A percentile compares a stretch with the other conserved stretches of the same genome.
Conservation (phyloP, 2,113 vertebrate species). For the Zosterops japonicus region DNA sequence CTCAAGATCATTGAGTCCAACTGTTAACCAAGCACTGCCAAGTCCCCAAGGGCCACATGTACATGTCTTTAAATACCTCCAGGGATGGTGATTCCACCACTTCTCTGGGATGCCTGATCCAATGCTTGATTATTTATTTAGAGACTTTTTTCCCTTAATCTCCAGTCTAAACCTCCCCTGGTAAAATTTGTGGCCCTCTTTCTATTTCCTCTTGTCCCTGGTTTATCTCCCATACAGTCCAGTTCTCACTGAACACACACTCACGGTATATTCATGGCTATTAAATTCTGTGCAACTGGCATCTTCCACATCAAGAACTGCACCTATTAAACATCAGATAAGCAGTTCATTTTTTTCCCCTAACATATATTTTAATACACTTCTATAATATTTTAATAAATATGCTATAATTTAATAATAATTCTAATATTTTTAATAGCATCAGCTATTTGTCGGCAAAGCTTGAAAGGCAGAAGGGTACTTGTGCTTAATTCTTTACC, state of each 20-base stretch:
- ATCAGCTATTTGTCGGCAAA: not conserved
- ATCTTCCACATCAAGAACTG: not conserved
- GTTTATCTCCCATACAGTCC: not conserved
- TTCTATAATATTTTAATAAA: no score
- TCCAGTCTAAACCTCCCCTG: not conserved
- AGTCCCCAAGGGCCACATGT: no score
- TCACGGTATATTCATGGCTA: not conserved
- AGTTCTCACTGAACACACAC: fast-evolving
- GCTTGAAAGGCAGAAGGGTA: not conserved
- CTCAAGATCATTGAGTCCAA: not conserved
- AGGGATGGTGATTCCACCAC: not conserved
- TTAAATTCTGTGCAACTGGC: not conserved
- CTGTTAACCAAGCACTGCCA: not conserved
- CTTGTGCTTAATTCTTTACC: no score
- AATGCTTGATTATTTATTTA: not conserved
- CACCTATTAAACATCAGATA: not conserved
- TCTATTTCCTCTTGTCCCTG: not conserved
- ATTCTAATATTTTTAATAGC: not conserved
- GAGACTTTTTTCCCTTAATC: not conserved
- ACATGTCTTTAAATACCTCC: not conserved
- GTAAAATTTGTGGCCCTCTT: not conserved
- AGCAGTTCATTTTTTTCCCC: not conserved
- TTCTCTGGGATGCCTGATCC: not conserved
- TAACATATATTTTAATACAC: no score
- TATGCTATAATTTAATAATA: no score